Percentiles rank a stretch among this genome's conserved stretches.
phyloP scores from a whole-genome alignment of 2,888 invertebrate genomes.

The Calliphora vomitoria region DNA sequence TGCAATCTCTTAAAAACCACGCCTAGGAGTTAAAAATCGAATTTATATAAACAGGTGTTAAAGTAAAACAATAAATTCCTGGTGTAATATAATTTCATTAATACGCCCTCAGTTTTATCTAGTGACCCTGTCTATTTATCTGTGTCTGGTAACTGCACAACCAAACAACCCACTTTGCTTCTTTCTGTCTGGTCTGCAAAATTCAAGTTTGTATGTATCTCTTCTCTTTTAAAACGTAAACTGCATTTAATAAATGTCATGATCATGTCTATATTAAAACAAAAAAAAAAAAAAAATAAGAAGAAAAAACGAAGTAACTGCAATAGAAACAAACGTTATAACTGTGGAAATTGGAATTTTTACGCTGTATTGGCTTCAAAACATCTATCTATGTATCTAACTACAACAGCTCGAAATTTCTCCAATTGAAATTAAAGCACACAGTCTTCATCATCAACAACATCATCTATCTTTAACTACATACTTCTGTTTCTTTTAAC shows the following conservation, averaged over 20 bases:
- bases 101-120: constrained; percentile 40
- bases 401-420: constrained; percentile 64
- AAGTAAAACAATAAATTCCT: neutral
- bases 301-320: constrained; percentile 31
- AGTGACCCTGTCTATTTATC: constrained; percentile 40
- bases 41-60: constrained; percentile 59
- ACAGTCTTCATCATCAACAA: constrained; percentile 26
- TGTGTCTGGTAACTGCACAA: constrained; percentile 36
- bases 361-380: constrained; percentile 12
- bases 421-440: constrained; percentile 64
- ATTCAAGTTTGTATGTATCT: constrained; percentile 50
- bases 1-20: constrained; percentile 42
- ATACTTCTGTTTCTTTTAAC: constrained; percentile 43
- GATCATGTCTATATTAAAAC: constrained; percentile 45
- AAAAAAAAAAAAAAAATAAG: constrained; percentile 32
- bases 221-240: constrained; percentile 33
- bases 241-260: constrained; percentile 67
- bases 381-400: constrained; percentile 1
- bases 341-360: constrained; percentile 66
- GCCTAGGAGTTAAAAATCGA: constrained; percentile 31
- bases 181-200: constrained; percentile 50
- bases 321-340: constrained; percentile 48
- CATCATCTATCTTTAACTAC: constrained; percentile 19
- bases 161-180: constrained; percentile 52
- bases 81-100: neutral